A percentile compares a stretch with the other conserved stretches of the same genome.
Conservation (phyloP, 2,888 invertebrate genomes). For the Drosophila ustulata region DNA sequence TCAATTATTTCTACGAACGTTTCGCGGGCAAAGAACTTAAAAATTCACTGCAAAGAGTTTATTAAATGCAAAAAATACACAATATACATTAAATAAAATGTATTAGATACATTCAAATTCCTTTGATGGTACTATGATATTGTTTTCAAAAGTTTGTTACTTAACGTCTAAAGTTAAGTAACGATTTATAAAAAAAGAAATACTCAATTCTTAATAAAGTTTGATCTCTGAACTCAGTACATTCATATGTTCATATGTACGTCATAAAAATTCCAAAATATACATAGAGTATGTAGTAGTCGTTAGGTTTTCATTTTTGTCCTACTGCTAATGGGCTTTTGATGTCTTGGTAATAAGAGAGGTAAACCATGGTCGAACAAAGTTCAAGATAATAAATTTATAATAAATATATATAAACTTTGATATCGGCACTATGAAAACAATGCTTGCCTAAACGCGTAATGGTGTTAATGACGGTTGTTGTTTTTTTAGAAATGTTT, state of each 20-base stretch:
- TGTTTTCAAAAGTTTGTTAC: no score
- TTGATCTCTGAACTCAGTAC: no score
- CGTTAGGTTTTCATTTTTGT: not conserved
- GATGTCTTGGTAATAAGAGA: not conserved
- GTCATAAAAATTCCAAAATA: no score
- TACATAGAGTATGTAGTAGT: constrained; percentile 2
- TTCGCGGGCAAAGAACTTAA: no score
- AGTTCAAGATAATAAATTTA: constrained; percentile 57
- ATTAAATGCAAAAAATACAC: not conserved
- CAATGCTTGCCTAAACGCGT: constrained; percentile 9
- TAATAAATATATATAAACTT: constrained; percentile 20
- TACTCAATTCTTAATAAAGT: no score
- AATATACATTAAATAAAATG: not conserved
- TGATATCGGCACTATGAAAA: constrained; percentile 47
- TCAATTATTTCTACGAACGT: constrained; percentile 48
- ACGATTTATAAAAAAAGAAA: no score
- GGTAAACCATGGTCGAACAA: constrained; percentile 40
- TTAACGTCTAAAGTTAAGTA: no score
- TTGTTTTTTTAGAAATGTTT: not conserved
- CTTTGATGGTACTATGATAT: no score
- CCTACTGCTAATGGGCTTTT: constrained; percentile 5
- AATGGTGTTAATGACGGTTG: not conserved
- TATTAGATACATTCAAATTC: not conserved
- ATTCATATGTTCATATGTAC: no score
- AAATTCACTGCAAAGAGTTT: not conserved